Evolutionary conservation across 2,113 vertebrate genomes (phyloP).

Genomic region (Hiodon alosoides): DNA sequence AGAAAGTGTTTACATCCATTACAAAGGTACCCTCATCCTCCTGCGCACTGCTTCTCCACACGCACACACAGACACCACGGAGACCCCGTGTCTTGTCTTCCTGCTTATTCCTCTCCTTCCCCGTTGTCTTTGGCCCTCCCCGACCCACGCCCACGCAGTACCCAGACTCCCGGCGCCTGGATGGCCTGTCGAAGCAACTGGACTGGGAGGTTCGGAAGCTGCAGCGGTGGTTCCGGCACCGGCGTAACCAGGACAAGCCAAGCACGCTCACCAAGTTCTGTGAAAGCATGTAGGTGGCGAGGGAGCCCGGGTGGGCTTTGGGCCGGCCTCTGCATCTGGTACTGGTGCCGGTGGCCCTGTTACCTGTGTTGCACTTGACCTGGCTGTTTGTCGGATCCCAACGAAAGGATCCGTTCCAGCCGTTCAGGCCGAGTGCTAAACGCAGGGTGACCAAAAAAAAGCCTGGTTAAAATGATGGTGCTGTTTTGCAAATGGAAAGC

Average conservation of each 20-base stretch:
- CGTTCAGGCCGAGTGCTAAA: too few species aligned
- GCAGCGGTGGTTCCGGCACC: conserved; percentile 92
- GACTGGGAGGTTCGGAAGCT: conserved; percentile 94
- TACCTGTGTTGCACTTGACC: too few species aligned
- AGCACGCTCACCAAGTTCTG: conserved; percentile 89
- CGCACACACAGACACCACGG: neutral
- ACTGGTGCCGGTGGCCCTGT: too few species aligned
- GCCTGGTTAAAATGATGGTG: too few species aligned
- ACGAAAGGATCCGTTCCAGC: too few species aligned
- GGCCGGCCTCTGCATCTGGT: too few species aligned
- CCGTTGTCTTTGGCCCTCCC: neutral
- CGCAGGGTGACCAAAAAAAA: too few species aligned
- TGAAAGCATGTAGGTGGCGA: conserved; percentile 90
- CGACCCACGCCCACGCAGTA: conserved; percentile 55
- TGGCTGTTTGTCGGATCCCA: too few species aligned
- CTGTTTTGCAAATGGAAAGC: too few species aligned
- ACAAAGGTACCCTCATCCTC: conserved; percentile 72
- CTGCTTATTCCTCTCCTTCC: neutral
- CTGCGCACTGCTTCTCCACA: neutral
- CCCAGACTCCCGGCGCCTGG: conserved; percentile 80
- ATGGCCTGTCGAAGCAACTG: conserved; percentile 91
- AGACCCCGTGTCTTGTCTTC: neutral
- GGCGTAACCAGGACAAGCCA: conserved; percentile 96
- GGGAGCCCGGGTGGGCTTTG: too few species aligned
- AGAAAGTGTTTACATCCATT: conserved; percentile 92